Percentiles rank a stretch among this genome's conserved stretches.
These are phyloP conservation scores for Boleophthalmus pectinirostris DNA, from an alignment of 2,113 vertebrate species.

Conservation along the genomic window DNA sequence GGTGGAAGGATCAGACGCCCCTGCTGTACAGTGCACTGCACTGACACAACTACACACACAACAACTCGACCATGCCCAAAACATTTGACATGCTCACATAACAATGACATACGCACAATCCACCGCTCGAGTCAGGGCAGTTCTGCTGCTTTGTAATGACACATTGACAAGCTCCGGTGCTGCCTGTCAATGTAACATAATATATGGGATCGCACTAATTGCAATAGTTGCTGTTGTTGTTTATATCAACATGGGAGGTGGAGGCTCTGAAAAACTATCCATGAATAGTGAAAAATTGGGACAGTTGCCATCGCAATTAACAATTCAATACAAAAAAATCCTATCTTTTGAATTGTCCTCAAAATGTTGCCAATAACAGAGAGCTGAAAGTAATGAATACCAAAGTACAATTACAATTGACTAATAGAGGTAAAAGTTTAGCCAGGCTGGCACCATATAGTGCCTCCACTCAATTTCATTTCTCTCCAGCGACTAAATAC, in stretches of 20 bases:
- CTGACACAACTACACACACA: constrained; percentile 29
- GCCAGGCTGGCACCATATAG: too few relatives aligned
- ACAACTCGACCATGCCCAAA: constrained; percentile 15
- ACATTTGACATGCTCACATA: constrained; percentile 10
- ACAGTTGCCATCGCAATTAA: background rate
- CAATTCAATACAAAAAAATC: too few relatives aligned
- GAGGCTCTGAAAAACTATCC: background rate
- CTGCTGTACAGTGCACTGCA: constrained; percentile 59
- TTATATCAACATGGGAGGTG: background rate
- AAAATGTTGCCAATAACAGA: too few relatives aligned
- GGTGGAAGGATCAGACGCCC: constrained; percentile 75
- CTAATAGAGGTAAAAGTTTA: too few relatives aligned
- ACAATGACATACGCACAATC: constrained; percentile 23
- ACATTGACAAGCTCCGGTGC: background rate
- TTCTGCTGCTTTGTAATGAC: background rate
- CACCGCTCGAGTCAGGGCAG: background rate
- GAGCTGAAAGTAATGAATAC: too few relatives aligned
- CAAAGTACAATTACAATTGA: too few relatives aligned
- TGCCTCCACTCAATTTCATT: too few relatives aligned
- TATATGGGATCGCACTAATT: background rate
- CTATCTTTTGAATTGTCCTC: too few relatives aligned
- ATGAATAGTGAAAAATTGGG: background rate
- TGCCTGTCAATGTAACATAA: constrained; percentile 9
- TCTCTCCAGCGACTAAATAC: too few relatives aligned
- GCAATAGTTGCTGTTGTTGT: background rate